Evolutionary conservation across 2,797 vertebrate genomes (phyloP).

Genomic region (Crenichthys baileyi): DNA sequence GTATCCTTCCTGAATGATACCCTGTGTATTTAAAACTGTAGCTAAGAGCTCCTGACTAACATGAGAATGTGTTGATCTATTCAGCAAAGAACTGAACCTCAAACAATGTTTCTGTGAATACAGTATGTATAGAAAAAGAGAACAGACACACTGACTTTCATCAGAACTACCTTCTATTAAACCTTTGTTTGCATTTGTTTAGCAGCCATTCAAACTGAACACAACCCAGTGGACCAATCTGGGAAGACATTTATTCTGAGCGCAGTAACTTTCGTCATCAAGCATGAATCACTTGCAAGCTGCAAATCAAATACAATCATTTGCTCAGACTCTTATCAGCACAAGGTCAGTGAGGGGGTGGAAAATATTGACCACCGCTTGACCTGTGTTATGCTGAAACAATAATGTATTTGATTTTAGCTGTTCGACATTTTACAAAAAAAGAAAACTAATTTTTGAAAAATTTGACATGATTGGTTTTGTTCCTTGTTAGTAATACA

Average conservation of each 20-base stretch:
- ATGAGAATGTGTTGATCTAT: neutral
- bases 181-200: constrained; percentile 34
- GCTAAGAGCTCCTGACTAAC: neutral
- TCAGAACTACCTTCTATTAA: neutral
- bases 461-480: constrained; percentile 42
- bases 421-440: constrained; percentile 12
- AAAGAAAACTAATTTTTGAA: neutral
- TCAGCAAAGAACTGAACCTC: neutral
- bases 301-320: constrained; percentile 63
- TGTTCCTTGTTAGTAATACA: constrained; percentile 41
- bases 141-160: constrained; percentile 3
- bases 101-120: neutral
- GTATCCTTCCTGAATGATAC: neutral
- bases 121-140: neutral
- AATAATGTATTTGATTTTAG: constrained; percentile 25
- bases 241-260: constrained; percentile 43
- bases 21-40: neutral
- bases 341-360: constrained; percentile 38
- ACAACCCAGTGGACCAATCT: constrained; percentile 22
- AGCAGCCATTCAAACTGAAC: constrained; percentile 5
- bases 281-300: constrained; percentile 47
- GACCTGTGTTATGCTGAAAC: constrained; percentile 27
- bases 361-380: constrained; percentile 19
- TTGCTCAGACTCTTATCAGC: constrained; percentile 50
- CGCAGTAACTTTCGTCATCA: constrained; percentile 49